Evolutionary conservation across 1,140 invertebrate genomes (phyloP), one percentile per base, ranked within the genome.

Genomic region (Dreissena rostriformis): DNA sequence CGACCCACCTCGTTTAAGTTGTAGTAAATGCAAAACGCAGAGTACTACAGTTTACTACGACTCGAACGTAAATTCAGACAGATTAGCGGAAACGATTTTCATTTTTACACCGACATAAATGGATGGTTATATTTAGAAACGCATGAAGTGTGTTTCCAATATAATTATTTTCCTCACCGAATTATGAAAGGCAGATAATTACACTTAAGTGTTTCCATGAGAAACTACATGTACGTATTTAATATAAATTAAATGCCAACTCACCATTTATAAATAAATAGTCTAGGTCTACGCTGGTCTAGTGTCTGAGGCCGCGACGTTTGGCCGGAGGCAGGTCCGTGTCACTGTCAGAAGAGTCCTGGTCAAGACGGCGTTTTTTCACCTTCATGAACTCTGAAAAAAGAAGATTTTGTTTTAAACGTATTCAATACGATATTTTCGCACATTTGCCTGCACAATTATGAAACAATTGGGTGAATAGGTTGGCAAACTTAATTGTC

Each of bases 321-420:
- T 61, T 61, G 4, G 57, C 4, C 17, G 57, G 57, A 61, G 57
- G 57, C 17, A 19, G 22, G 57, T 24, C 57, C 2, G 17, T 24
- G 12, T 61, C 22, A n/a, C 22, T 24, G 22, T 61, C 22, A 6
- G 17, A 12, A 57, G 12, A n/a, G 57, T 61, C 57, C 17, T 61
- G 17, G 22, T 61, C 57, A n/a, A 61, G 22, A 19, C 57, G 57
- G 57, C 57, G 57, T 61, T 61, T 61, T 12, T 61, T 61, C 2
- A 61, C 57, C 22, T 61, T 61, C 57, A 61, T 61, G 57, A n/a
- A 61, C 57, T 61, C 57, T 61, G 57, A 61, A 61, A 61, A 61
- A 2, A n/a, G 4, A 24, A 61, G 2, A 61, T 6, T 6, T 11
- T 6, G 57, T 19, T 39, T 39, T 39, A 2, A 39, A 39, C 39